phyloP scores from a whole-genome alignment of 2,888 invertebrate species.

The Drosophila bunnanda region DNA sequence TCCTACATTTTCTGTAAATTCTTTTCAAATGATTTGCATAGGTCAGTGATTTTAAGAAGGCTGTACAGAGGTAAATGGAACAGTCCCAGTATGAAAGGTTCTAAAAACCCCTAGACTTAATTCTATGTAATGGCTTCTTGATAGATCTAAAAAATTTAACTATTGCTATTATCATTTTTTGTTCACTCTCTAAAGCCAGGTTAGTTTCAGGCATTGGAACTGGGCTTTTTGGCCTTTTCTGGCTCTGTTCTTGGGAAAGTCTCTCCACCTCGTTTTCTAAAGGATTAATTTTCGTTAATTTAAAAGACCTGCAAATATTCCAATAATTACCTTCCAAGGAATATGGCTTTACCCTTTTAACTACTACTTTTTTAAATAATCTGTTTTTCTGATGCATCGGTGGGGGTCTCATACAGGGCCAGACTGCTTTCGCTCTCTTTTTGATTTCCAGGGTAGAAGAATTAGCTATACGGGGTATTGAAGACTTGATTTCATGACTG shows the following conservation, averaged over 20 bases:
- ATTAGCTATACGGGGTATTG: not conserved
- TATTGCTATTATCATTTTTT: not conserved
- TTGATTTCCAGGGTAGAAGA: not conserved
- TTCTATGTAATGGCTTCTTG: not conserved
- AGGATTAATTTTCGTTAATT: not conserved
- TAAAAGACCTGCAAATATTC: not conserved
- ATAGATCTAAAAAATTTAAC: not conserved
- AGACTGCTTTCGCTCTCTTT: constrained; percentile 25
- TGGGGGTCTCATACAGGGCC: constrained; percentile 34
- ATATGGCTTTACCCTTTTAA: not conserved
- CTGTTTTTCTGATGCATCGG: not conserved
- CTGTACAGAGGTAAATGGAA: not conserved
- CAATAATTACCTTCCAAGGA: too few relatives aligned
- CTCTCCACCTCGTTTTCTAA: not conserved
- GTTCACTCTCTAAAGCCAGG: not conserved
- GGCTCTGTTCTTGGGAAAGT: not conserved
- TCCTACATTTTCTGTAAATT: not conserved
- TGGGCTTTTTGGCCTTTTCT: not conserved
- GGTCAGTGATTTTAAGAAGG: not conserved
- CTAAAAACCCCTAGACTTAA: not conserved
- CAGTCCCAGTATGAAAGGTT: not conserved
- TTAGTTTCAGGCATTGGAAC: not conserved
- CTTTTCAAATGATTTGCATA: too few relatives aligned
- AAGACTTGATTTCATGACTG: not conserved
- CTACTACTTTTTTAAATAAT: not conserved